Conservation (phyloP, 92 coral and sea anemone species). For the Parazoanthus swiftii region DNA sequence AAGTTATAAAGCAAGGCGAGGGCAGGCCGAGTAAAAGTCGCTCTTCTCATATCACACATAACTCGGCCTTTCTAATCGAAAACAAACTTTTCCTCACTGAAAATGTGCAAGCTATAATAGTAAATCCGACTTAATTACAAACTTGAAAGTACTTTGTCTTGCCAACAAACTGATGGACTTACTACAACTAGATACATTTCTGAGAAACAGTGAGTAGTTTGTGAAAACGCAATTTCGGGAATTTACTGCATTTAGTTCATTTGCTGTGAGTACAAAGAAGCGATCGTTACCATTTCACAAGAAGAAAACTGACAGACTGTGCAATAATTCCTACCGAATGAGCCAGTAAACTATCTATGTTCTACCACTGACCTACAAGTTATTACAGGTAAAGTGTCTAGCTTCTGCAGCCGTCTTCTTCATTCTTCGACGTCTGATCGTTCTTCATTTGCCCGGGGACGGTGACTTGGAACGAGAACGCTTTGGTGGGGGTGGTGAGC, state of each 20-base stretch:
- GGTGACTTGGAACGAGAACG: constrained; percentile 40
- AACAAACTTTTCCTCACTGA: neutral
- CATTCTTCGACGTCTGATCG: neutral
- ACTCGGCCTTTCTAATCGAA: neutral
- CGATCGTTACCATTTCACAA: neutral
- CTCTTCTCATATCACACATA: neutral
- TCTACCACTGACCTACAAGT: constrained; percentile 42
- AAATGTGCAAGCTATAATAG: neutral
- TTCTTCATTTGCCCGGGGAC: neutral
- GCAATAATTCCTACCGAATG: neutral
- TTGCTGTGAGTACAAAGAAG: neutral
- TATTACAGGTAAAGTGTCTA: constrained; percentile 23
- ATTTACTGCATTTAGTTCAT: neutral
- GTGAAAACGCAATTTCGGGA: too few species aligned
- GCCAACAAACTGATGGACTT: neutral
- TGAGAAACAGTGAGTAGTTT: neutral
- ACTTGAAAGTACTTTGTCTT: too few species aligned
- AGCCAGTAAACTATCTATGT: neutral
- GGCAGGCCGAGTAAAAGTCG: neutral
- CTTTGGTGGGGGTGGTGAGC: constrained; percentile 42
- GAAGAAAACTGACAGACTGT: neutral
- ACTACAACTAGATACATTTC: neutral
- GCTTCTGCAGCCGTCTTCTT: constrained; percentile 17
- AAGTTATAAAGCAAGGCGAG: neutral
- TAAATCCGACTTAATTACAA: neutral